Evolutionary conservation across 2,888 invertebrate genomes (phyloP).

Genomic region (Drosophila borealis): DNA sequence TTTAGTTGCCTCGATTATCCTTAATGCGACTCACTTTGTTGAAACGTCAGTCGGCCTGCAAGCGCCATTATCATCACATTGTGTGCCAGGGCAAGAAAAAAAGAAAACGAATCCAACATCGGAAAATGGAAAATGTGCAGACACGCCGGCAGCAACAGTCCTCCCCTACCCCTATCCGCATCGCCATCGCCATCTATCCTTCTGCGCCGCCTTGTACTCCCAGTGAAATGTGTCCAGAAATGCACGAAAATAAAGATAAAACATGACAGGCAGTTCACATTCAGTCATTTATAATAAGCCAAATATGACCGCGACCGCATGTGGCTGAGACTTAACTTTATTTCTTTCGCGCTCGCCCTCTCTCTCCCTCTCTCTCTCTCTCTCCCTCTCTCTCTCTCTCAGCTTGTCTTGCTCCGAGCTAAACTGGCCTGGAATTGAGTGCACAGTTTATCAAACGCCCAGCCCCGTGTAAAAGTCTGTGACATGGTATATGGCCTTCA

Average conservation of each 20-base stretch:
- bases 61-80: constrained; percentile 77
- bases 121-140: constrained; percentile 75
- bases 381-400: background rate
- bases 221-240: constrained; percentile 59
- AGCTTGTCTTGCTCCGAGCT: constrained; percentile 1
- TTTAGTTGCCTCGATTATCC: constrained; percentile 80
- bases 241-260: constrained; percentile 80
- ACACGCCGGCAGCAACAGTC: constrained; percentile 55
- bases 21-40: constrained; percentile 81
- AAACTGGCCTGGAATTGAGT: constrained; percentile 12
- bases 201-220: background rate
- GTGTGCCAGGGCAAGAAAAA: constrained; percentile 30
- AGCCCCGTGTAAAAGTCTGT: constrained; percentile 22
- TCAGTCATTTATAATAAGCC: constrained; percentile 77
- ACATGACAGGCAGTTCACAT: constrained; percentile 80
- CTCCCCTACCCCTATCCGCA: background rate
- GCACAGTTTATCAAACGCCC: constrained; percentile 49
- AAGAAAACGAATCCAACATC: constrained; percentile 30
- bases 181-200: background rate
- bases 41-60: constrained; percentile 79
- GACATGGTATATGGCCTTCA: background rate
- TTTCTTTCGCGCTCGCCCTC: background rate
- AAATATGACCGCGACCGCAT: constrained; percentile 73
- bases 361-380: background rate
- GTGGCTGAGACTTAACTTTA: constrained; percentile 32